Percentiles rank a stretch among this genome's conserved stretches.
These are phyloP conservation scores for Myotis planiceps DNA, from an alignment of 2,797 vertebrate genomes.

Conservation along the genomic window DNA sequence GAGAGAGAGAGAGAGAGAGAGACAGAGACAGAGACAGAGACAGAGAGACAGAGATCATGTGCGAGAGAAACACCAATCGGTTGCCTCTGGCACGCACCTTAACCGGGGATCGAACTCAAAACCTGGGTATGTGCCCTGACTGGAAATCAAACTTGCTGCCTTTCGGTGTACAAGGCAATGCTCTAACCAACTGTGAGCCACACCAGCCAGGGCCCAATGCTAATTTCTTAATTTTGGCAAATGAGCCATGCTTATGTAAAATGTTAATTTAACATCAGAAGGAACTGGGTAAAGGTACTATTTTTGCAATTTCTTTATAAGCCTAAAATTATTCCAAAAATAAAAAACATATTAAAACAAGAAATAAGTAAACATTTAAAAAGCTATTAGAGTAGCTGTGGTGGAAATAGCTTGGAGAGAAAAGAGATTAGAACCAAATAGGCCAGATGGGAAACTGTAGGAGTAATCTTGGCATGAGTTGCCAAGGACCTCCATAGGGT, in stretches of 20 bases:
- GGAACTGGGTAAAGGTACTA: background rate
- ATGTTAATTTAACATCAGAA: background rate
- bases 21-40: background rate
- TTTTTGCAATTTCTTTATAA: background rate
- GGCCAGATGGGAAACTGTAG: background rate
- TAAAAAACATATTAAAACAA: conserved; percentile 14
- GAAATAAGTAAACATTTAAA: background rate
- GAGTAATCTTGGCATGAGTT: background rate
- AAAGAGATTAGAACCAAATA: background rate
- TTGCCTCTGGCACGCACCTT: background rate
- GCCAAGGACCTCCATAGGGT: background rate
- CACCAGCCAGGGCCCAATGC: background rate
- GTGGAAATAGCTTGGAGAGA: background rate
- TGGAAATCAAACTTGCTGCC: background rate
- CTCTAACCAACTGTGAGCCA: background rate
- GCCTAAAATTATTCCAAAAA: background rate
- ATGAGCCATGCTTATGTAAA: background rate
- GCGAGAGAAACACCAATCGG: too few relatives aligned
- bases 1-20: too few relatives aligned
- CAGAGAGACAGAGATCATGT: background rate
- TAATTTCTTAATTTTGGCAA: conserved; percentile 45
- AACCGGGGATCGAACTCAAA: background rate
- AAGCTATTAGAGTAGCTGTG: background rate
- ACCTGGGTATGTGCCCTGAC: background rate
- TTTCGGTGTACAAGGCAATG: background rate